Conservation (phyloP, 2,888 invertebrate species). For the Papilio demoleus region DNA sequence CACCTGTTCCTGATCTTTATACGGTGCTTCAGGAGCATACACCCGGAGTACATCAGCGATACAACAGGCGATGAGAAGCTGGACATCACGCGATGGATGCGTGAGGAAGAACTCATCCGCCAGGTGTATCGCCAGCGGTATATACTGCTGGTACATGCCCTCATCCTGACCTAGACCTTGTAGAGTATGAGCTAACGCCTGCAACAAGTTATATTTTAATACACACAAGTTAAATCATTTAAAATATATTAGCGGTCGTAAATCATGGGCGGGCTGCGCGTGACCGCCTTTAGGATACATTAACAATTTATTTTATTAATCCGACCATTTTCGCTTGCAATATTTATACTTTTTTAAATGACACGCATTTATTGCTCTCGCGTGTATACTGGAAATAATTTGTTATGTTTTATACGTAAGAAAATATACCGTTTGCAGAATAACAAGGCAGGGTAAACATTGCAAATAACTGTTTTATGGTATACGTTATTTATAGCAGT, state of each 20-base stretch:
- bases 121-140: conserved; percentile 95
- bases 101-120: conserved; percentile 96
- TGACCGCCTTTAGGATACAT: too few relatives aligned
- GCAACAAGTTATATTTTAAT: conserved; percentile 33
- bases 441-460: conserved; percentile 1
- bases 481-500: conserved; percentile 32
- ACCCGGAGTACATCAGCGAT: conserved; percentile 98
- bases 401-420: conserved; percentile 1
- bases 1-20: conserved; percentile 97
- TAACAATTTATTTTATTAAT: too few relatives aligned
- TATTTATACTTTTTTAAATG: too few relatives aligned
- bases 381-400: neutral
- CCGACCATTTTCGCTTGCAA: too few relatives aligned
- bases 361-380: too few relatives aligned
- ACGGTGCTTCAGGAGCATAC: conserved; percentile 98
- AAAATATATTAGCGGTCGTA: too few relatives aligned
- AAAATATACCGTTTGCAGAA: conserved; percentile 1
- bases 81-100: conserved; percentile 95
- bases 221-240: too few relatives aligned
- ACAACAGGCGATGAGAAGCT: conserved; percentile 97
- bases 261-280: too few relatives aligned
- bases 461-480: neutral
- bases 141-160: conserved; percentile 95
- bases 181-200: conserved; percentile 95
- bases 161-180: conserved; percentile 99